Base-by-base conservation (phyloP, 2,113 vertebrate genomes). In the Brachypteracias leptosomus region DNA sequence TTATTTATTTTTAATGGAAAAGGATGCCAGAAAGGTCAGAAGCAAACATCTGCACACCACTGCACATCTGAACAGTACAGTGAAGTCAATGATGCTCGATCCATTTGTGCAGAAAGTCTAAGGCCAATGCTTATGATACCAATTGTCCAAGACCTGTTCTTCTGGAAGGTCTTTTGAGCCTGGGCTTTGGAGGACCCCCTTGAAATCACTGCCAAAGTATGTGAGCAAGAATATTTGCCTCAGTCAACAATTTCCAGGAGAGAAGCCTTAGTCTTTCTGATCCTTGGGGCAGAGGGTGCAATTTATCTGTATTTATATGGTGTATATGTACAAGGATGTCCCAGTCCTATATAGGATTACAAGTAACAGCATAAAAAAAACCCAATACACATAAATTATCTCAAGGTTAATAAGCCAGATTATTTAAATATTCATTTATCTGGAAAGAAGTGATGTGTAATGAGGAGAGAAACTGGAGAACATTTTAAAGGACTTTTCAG, bases 1-100 rank as follows among this genome's bases (percentile, higher is more conserved):
- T 93, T 91, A 78, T 85, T 95, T 79, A 63, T 76, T 90, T 91
- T 89, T 89, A 88, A 89, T 68, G 80, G 76, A 76, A 86, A 94
- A 93, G 42, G 62, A 70, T 25, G 40, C 61, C 81, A 81, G 58
- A 58, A 94, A 91, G 80, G 65, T 91, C 89, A 88, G 77, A 95
- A 86, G 66, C 82, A 74, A 88, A 91, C 59, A 89, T 22, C 62
- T 89, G 80, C 77, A 81, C n/a, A 52, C 19, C 42, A 40, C 83
- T 88, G 57, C 66, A 75, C 51, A 78, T 85, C 44, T 88, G 59
- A 95, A 62, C 36, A 79, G 73, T 22, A 35, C 62, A 79, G 2
- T 35, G 46, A 85, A 91, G 54, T 49, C 93, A 93, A 15, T 18
- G 46, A 87, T 68, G 57, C 70, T 93, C 25, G 10, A 63, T 70